These are phyloP conservation scores for Eretmocerus hayati DNA, from an alignment of 2,888 invertebrate genomes.

Conservation along the genomic window DNA sequence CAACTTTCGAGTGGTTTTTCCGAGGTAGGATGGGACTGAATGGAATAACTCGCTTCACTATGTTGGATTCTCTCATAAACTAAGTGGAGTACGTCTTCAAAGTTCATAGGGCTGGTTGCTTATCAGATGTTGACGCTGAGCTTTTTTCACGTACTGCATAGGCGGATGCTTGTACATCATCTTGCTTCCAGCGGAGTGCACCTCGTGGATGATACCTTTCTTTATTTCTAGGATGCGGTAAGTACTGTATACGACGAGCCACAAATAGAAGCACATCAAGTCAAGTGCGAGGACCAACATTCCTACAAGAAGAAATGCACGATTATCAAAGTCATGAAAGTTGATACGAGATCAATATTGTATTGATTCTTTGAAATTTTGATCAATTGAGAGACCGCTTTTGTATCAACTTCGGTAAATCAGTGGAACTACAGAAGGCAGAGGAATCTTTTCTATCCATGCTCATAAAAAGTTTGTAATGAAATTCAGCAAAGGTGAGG, in stretches of 20 bases:
- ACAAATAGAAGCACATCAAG: conserved; percentile 39
- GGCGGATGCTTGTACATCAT: conserved; percentile 11
- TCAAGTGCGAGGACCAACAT: conserved; percentile 32
- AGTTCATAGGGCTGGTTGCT: conserved; percentile 24
- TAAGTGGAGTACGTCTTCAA: no score
- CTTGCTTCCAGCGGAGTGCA: conserved; percentile 34
- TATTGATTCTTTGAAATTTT: neutral
- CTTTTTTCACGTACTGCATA: conserved; percentile 15
- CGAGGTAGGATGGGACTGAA: no score
- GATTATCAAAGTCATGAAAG: neutral
- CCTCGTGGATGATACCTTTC: conserved; percentile 40
- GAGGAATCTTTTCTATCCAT: no score
- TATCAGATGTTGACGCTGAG: conserved; percentile 19
- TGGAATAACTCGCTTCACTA: no score
- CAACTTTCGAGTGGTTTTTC: no score
- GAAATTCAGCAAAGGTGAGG: no score
- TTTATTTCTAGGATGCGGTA: conserved; percentile 43
- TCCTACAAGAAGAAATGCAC: conserved; percentile 26
- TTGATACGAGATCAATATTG: neutral
- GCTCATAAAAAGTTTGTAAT: no score
- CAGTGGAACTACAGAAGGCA: no score
- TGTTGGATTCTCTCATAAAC: no score
- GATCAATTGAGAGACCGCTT: no score
- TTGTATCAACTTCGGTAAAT: no score
- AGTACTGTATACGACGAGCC: conserved; percentile 46